Conservation (phyloP, 2,113 vertebrate species). For the Dasyornis broadbenti region DNA sequence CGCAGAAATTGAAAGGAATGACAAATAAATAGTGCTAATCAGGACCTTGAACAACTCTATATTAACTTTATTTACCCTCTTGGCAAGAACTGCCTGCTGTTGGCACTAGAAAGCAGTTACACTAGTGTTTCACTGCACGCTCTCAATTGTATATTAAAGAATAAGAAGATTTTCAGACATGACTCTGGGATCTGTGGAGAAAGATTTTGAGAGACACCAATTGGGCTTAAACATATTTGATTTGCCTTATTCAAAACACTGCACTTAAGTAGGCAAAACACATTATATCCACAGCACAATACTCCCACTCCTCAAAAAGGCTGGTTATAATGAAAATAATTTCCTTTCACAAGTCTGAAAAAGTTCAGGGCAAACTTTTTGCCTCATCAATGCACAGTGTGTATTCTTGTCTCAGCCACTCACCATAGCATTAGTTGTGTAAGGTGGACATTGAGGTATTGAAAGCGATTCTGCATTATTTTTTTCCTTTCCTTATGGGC, state of each 20-base stretch:
- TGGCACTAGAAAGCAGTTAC: neutral
- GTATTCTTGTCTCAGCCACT: neutral
- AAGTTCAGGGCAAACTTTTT: neutral
- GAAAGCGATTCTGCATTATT: neutral
- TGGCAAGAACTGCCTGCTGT: neutral
- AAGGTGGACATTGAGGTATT: neutral
- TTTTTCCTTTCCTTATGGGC: neutral
- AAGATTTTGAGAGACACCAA: neutral
- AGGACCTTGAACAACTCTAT: neutral
- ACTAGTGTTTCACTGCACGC: neutral
- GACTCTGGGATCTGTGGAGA: neutral
- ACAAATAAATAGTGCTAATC: neutral
- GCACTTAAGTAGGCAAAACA: neutral
- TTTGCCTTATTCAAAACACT: neutral
- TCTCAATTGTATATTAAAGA: neutral
- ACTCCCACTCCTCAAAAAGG: neutral
- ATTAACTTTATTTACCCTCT: neutral
- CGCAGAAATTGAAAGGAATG: neutral
- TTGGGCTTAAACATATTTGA: neutral
- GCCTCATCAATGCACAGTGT: neutral
- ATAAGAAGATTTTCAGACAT: neutral
- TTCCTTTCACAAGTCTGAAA: neutral
- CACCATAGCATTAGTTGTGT: neutral
- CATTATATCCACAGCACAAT: neutral
- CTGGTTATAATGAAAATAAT: neutral